Conservation (phyloP, 2,888 invertebrate genomes). For the Drosophila fungiperda region DNA sequence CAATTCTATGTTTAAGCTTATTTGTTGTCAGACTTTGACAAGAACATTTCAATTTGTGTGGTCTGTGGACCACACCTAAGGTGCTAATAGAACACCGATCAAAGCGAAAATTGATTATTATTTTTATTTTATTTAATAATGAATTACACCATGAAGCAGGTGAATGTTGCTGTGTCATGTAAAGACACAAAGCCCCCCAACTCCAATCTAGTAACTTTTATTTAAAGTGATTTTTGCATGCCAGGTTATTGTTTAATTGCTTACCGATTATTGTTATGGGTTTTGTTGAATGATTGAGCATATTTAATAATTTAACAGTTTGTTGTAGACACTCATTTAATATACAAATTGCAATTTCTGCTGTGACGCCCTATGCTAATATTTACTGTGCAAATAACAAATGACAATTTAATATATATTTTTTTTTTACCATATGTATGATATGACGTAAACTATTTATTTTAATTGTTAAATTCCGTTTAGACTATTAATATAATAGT, state of each 20-base stretch:
- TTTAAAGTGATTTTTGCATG: slow-evolving; percentile 21
- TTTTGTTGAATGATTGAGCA: slow-evolving; percentile 24
- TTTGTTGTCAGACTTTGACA: slow-evolving; percentile 55
- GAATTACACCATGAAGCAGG: slow-evolving; percentile 40
- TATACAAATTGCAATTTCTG: slow-evolving; percentile 1
- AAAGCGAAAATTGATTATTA: slow-evolving; percentile 20
- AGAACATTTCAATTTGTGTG: slow-evolving; percentile 72
- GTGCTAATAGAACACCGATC: slow-evolving; percentile 20
- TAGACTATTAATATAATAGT: slow-evolving; percentile 8
- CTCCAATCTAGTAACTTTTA: slow-evolving; percentile 1
- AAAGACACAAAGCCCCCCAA: background rate
- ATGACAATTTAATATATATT: slow-evolving; percentile 1
- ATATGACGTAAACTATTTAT: slow-evolving; percentile 1
- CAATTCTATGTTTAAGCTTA: slow-evolving; percentile 22
- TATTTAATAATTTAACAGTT: slow-evolving; percentile 46
- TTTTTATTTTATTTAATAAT: slow-evolving; percentile 21
- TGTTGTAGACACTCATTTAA: background rate
- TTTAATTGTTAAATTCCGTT: slow-evolving; percentile 6
- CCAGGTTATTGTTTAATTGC: slow-evolving; percentile 37
- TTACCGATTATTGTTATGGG: slow-evolving; percentile 18
- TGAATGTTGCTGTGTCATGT: slow-evolving; percentile 6
- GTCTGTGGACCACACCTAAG: slow-evolving; percentile 67
- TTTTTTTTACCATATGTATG: background rate
- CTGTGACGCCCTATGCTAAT: slow-evolving; percentile 19
- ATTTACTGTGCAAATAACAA: slow-evolving; percentile 9